Evolutionary conservation across 1,140 invertebrate species (phyloP).

Genomic region (Harpegnathos saltator): DNA sequence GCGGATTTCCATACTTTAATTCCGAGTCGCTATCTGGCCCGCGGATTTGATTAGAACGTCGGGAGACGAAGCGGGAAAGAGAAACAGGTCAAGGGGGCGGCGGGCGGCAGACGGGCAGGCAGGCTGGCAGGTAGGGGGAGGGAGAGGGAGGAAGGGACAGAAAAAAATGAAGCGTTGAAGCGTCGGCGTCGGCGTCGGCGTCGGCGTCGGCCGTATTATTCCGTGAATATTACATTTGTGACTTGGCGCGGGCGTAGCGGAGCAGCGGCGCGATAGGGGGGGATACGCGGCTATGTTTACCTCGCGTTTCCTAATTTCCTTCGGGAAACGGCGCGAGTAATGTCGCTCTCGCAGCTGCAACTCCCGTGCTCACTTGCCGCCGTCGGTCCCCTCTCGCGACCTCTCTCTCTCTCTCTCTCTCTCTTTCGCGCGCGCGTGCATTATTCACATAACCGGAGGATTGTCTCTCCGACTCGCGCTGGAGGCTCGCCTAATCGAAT

Average conservation of each 20-base stretch:
- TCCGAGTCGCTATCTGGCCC: constrained; percentile 44
- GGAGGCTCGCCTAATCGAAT: constrained; percentile 40
- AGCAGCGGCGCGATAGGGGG: constrained; percentile 8
- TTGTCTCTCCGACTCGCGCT: constrained; percentile 54
- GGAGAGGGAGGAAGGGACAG: constrained; percentile 17
- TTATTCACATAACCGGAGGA: constrained; percentile 55
- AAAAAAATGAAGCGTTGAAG: constrained; percentile 60
- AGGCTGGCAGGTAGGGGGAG: too few species aligned
- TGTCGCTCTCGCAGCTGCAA: constrained; percentile 75
- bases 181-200: constrained; percentile 61
- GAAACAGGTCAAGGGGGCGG: constrained; percentile 32
- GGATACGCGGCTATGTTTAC: constrained; percentile 72
- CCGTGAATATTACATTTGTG: constrained; percentile 85
- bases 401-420: constrained; percentile 11
- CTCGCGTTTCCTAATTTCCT: constrained; percentile 85
- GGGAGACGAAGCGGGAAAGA: neutral
- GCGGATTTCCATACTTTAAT: constrained; percentile 63
- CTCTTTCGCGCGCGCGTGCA: constrained; percentile 19
- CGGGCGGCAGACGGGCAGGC: neutral
- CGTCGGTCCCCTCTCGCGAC: neutral
- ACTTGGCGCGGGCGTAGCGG: constrained; percentile 56
- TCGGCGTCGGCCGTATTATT: constrained; percentile 79
- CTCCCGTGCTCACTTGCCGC: constrained; percentile 28
- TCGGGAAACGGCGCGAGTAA: constrained; percentile 82
- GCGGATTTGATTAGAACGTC: constrained; percentile 60